These are phyloP conservation scores for Diachrysia chrysitis DNA, from an alignment of 2,888 invertebrate species.

Conservation along the genomic window DNA sequence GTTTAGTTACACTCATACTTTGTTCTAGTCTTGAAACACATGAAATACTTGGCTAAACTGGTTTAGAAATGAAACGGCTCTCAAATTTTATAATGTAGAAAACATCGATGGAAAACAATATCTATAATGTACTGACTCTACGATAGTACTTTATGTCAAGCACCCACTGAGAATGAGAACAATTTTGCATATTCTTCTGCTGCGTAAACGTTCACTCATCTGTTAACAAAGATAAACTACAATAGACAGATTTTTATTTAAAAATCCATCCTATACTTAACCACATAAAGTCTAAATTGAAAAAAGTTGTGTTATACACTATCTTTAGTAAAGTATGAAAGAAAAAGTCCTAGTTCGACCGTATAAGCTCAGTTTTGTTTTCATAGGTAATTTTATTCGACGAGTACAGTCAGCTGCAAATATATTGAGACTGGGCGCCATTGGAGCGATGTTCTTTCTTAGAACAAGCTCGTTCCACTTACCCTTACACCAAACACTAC, in stretches of 20 bases:
- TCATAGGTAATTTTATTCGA: constrained; percentile 48
- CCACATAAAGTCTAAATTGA: constrained; percentile 39
- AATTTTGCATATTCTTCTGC: constrained; percentile 72
- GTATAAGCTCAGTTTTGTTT: constrained; percentile 45
- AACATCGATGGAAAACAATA: constrained; percentile 66
- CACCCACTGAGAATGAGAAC: constrained; percentile 57
- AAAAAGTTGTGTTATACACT: constrained; percentile 26
- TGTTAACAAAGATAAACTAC: constrained; percentile 81
- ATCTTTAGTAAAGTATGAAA: constrained; percentile 52
- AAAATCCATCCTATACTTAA: constrained; percentile 52
- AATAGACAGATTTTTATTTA: constrained; percentile 36
- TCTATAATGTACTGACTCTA: constrained; percentile 40
- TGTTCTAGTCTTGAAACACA: not conserved
- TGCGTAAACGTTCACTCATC: constrained; percentile 75
- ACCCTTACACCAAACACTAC: not conserved
- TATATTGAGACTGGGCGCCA: not conserved
- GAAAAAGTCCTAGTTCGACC: constrained; percentile 35
- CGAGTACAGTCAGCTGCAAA: constrained; percentile 32
- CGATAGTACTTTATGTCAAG: constrained; percentile 60
- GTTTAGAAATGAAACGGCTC: constrained; percentile 44
- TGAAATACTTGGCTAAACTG: constrained; percentile 48
- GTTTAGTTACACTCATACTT: too few relatives aligned
- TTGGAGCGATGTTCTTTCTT: not conserved
- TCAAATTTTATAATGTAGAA: constrained; percentile 67
- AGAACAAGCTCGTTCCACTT: not conserved